These are phyloP conservation scores for Euphonia xanthogaster DNA, from an alignment of 2,797 vertebrate genomes.

Conservation along the genomic window DNA sequence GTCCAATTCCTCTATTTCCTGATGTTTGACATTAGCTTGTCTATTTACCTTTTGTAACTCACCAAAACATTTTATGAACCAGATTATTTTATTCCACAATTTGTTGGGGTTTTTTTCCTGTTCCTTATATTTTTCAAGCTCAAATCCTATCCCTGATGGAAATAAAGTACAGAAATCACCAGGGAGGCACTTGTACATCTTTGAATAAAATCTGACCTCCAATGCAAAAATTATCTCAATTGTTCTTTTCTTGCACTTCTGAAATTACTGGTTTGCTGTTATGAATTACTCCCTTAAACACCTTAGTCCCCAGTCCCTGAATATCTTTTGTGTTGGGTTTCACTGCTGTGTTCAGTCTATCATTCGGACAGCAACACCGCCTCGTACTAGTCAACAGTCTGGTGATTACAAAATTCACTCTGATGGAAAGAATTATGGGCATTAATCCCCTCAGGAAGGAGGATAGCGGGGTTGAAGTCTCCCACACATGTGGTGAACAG, in stretches of 20 bases:
- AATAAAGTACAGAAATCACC: neutral
- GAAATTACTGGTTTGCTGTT: neutral
- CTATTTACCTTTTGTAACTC: neutral
- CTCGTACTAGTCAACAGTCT: neutral
- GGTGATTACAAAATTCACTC: slow-evolving; percentile 33
- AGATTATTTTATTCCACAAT: neutral
- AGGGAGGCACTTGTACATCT: neutral
- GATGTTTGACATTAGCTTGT: neutral
- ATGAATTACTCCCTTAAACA: neutral
- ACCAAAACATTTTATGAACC: neutral
- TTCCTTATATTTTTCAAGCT: neutral
- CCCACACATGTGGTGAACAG: slow-evolving; percentile 40
- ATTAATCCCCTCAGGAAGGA: slow-evolving; percentile 59
- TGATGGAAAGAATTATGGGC: slow-evolving; percentile 39
- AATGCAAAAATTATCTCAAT: neutral
- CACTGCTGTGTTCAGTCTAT: neutral
- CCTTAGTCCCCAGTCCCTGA: neutral
- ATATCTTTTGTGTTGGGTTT: neutral
- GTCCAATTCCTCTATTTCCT: neutral
- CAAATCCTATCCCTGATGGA: neutral
- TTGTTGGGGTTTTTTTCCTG: neutral
- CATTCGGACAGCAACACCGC: neutral
- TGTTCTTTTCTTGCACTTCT: neutral
- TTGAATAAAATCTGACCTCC: neutral
- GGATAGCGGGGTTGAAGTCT: slow-evolving; percentile 30